Conservation (phyloP, 2,888 invertebrate genomes). For the Andrena dorsata region DNA sequence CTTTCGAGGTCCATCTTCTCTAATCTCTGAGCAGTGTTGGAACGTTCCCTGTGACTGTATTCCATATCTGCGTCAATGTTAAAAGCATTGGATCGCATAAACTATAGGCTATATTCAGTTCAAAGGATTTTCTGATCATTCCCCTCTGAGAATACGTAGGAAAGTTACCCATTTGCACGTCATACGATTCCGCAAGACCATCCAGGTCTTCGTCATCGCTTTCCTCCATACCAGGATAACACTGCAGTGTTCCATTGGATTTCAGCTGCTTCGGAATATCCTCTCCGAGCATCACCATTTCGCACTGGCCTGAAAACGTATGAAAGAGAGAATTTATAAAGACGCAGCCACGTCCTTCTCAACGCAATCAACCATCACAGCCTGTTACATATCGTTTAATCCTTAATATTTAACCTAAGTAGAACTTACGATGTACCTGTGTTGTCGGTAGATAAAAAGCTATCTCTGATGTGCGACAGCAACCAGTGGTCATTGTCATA, state of each 20-base stretch:
- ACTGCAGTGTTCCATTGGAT: conserved; percentile 87
- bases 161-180: conserved; percentile 89
- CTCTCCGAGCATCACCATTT: conserved; percentile 95
- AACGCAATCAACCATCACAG: not conserved
- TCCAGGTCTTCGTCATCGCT: conserved; percentile 92
- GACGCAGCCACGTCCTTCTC: not conserved
- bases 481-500: conserved; percentile 98
- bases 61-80: conserved; percentile 82
- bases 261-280: conserved; percentile 89
- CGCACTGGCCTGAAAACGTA: conserved; percentile 90
- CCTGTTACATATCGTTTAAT: not conserved
- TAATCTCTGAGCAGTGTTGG: conserved; percentile 94
- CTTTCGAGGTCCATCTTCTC: conserved; percentile 95
- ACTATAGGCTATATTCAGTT: not conserved
- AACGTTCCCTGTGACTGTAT: conserved; percentile 89
- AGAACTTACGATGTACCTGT: conserved; percentile 86
- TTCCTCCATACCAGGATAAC: conserved; percentile 92
- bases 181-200: conserved; percentile 89
- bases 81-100: not conserved
- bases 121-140: not conserved
- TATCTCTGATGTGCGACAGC: conserved; percentile 96
- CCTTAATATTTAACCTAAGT: conserved; percentile 42
- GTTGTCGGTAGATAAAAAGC: conserved; percentile 98
- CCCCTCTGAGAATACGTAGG: not conserved
- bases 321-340: not conserved